Percentiles rank a stretch among this genome's conserved stretches.
Conservation (phyloP, 1,140 invertebrate genomes). For the Drosophila littoralis region DNA sequence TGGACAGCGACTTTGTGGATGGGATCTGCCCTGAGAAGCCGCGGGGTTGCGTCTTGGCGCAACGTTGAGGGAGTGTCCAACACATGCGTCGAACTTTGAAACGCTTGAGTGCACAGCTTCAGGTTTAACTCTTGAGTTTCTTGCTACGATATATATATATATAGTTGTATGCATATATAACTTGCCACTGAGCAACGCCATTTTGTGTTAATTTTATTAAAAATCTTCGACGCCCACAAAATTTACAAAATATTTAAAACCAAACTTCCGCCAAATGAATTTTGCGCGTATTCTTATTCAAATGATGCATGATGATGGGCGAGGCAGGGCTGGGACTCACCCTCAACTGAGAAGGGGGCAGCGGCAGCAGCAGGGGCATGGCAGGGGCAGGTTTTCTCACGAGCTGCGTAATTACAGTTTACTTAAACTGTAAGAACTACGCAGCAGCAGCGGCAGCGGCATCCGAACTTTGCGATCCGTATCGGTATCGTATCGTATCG, state of each 20-base stretch:
- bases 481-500: slow-evolving; percentile 53
- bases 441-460: slow-evolving; percentile 7
- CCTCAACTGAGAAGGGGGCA: slow-evolving; percentile 2
- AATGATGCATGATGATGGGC: slow-evolving; percentile 37
- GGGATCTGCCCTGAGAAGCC: slow-evolving; percentile 16
- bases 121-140: slow-evolving; percentile 29
- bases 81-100: slow-evolving; percentile 53
- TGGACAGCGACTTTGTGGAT: slow-evolving; percentile 16
- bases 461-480: slow-evolving; percentile 29
- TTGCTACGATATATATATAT: slow-evolving; percentile 1
- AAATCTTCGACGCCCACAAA: slow-evolving; percentile 69
- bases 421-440: slow-evolving; percentile 35
- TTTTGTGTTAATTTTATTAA: slow-evolving; percentile 56
- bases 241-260: slow-evolving; percentile 83
- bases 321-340: slow-evolving; percentile 5
- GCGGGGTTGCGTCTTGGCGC: slow-evolving; percentile 29
- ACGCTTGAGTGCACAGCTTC: slow-evolving; percentile 62
- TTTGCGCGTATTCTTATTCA: slow-evolving; percentile 58
- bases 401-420: slow-evolving; percentile 46
- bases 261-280: slow-evolving; percentile 70
- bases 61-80: slow-evolving; percentile 71
- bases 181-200: slow-evolving; percentile 47
- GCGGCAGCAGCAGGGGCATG: slow-evolving; percentile 2
- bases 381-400: slow-evolving; percentile 45
- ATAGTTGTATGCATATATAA: slow-evolving; percentile 1